Percentiles rank a stretch among this genome's conserved stretches.
These are phyloP conservation scores for Moxostoma hubbsi DNA, from an alignment of 2,797 vertebrate genomes.

Conservation along the genomic window DNA sequence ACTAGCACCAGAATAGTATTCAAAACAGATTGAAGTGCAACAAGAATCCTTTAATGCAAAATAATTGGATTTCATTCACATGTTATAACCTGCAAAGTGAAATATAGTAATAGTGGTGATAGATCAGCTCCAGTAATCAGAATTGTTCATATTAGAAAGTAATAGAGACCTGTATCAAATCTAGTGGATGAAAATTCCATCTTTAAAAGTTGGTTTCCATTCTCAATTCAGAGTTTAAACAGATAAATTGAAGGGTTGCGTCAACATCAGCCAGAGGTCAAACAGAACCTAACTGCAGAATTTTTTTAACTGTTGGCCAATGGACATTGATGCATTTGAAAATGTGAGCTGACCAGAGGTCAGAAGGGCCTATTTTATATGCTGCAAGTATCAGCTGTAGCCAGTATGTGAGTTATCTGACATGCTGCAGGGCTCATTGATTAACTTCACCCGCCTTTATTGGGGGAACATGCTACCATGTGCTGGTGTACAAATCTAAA, in stretches of 20 bases:
- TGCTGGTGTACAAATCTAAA: slow-evolving; percentile 24
- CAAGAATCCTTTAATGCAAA: no score
- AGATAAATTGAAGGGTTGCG: slow-evolving; percentile 29
- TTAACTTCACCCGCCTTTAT: slow-evolving; percentile 52
- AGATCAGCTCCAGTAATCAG: no score
- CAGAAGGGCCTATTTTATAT: slow-evolving; percentile 51
- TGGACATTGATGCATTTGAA: slow-evolving; percentile 21
- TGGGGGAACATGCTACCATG: slow-evolving; percentile 27
- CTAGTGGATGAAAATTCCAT: slow-evolving; percentile 5
- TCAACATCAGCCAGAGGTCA: slow-evolving; percentile 19
- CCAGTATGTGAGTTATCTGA: slow-evolving; percentile 50
- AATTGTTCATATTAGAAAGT: slow-evolving; percentile 5
- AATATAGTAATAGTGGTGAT: no score
- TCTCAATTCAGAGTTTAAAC: slow-evolving; percentile 39
- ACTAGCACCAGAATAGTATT: no score
- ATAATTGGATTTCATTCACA: no score
- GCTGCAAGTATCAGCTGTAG: slow-evolving; percentile 58
- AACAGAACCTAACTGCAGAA: slow-evolving; percentile 34
- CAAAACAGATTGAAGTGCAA: no score
- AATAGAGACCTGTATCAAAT: not conserved
- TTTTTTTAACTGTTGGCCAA: slow-evolving; percentile 32
- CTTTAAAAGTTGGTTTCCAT: slow-evolving; percentile 22
- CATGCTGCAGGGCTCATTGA: slow-evolving; percentile 45
- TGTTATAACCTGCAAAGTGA: no score
- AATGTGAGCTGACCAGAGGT: slow-evolving; percentile 45